phyloP scores from a whole-genome alignment of 2,113 vertebrate genomes.

The Forbesichthys papilliferus region DNA sequence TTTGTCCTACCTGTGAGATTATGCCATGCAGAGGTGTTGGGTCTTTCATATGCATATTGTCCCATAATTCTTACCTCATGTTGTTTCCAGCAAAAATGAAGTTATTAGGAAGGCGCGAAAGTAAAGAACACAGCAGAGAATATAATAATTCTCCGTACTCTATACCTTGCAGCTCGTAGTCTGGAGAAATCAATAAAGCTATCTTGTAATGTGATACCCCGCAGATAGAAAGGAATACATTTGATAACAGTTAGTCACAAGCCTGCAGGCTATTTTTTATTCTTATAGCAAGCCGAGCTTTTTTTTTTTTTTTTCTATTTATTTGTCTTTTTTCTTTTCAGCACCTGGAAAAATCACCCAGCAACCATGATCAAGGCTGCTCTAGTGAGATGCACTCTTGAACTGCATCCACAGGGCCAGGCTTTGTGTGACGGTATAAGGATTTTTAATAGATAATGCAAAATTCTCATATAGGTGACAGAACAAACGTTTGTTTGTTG shows the following conservation, averaged over 20 bases:
- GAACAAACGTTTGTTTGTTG: conserved; percentile 19
- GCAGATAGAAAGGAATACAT: conserved; percentile 62
- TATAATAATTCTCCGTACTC: conserved; percentile 28
- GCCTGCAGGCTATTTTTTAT: conserved; percentile 61
- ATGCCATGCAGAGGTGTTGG: conserved; percentile 22
- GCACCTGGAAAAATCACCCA: conserved; percentile 51
- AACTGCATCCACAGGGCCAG: conserved; percentile 35
- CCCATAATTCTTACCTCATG: conserved; percentile 34
- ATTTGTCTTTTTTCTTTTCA: conserved; percentile 30
- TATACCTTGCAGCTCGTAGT: conserved; percentile 43
- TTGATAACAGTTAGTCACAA: conserved; percentile 72
- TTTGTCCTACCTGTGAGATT: conserved; percentile 1
- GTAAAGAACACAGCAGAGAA: conserved; percentile 31
- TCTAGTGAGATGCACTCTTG: conserved; percentile 11
- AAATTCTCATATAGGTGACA: conserved; percentile 33
- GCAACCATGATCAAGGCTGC: conserved; percentile 47
- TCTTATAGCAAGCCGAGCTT: conserved; percentile 29
- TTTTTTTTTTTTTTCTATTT: conserved; percentile 15
- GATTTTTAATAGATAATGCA: conserved; percentile 25
- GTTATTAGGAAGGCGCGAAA: conserved; percentile 8
- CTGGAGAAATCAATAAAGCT: conserved; percentile 63
- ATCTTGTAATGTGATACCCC: conserved; percentile 61
- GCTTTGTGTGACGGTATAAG: conserved; percentile 43
- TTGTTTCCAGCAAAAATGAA: conserved; percentile 31
- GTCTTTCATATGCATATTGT: conserved; percentile 8